These are phyloP conservation scores for Brachyopa scutellaris DNA, from an alignment of 2,888 invertebrate genomes.

Conservation along the genomic window DNA sequence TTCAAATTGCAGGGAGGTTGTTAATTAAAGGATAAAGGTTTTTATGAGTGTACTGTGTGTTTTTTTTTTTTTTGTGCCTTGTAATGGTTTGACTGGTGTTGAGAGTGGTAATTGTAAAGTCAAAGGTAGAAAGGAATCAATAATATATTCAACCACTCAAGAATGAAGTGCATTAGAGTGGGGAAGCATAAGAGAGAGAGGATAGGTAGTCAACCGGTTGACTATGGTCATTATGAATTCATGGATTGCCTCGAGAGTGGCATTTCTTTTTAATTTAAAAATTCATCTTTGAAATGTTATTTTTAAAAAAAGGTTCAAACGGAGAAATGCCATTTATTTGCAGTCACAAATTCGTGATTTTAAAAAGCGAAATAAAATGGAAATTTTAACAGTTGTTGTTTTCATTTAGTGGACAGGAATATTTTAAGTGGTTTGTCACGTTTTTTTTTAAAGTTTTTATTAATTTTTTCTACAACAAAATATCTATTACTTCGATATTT, in stretches of 20 bases:
- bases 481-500: too few species aligned
- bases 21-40: constrained; percentile 46
- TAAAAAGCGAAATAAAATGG: too few species aligned
- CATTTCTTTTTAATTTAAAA: not conserved
- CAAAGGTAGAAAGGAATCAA: not conserved
- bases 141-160: constrained; percentile 25
- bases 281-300: constrained; percentile 12
- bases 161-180: constrained; percentile 5
- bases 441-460: too few species aligned
- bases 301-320: too few species aligned
- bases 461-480: too few species aligned
- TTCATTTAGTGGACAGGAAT: too few species aligned
- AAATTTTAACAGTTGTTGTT: too few species aligned
- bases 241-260: not conserved
- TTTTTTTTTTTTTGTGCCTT: not conserved
- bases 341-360: too few species aligned
- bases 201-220: constrained; percentile 29
- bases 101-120: constrained; percentile 22
- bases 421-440: too few species aligned
- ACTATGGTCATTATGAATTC: constrained; percentile 10
- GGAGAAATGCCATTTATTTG: too few species aligned
- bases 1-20: constrained; percentile 10
- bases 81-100: constrained; percentile 25
- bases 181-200: not conserved
- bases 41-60: not conserved